Conservation (phyloP, 2,113 vertebrate genomes). For the Mus pahari region DNA sequence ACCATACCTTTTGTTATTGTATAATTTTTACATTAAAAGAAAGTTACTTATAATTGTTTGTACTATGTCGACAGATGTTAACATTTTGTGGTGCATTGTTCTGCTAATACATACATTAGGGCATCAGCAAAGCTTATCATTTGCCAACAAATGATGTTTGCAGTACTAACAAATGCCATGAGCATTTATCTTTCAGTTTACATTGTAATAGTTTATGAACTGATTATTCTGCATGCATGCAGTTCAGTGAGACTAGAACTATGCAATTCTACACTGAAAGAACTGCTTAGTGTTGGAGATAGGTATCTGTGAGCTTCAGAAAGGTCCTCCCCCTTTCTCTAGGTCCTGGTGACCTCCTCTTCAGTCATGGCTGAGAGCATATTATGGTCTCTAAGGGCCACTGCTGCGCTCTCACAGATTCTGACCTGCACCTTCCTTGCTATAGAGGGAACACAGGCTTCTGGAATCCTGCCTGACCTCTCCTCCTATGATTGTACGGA, state of each 20-base stretch:
- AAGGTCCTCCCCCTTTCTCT: not conserved
- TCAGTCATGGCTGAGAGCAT: not conserved
- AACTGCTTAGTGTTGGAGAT: not conserved
- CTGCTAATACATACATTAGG: conserved; percentile 85
- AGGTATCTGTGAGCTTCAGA: conserved; percentile 27
- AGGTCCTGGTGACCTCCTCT: not conserved
- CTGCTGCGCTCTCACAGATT: not conserved
- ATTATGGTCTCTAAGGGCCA: not conserved
- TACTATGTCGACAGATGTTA: conserved; percentile 88
- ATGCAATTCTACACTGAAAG: not conserved
- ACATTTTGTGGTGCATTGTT: conserved; percentile 85
- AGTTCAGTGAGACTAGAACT: conserved; percentile 66
- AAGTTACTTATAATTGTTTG: conserved; percentile 88
- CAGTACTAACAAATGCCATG: conserved; percentile 86
- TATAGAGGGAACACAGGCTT: not conserved
- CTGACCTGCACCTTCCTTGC: not conserved
- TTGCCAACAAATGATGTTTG: conserved; percentile 88
- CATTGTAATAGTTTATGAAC: conserved; percentile 68
- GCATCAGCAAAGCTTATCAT: conserved; percentile 85
- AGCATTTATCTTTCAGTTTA: conserved; percentile 81
- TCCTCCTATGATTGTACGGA: not conserved
- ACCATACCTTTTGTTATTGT: conserved; percentile 83
- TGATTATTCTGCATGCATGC: conserved; percentile 78
- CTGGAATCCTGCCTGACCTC: not conserved
- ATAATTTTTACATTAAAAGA: conserved; percentile 86